A percentile compares a stretch with the other conserved stretches of the same genome.
Evolutionary conservation across 2,113 vertebrate species (phyloP).

Genomic region (Daubentonia madagascariensis): DNA sequence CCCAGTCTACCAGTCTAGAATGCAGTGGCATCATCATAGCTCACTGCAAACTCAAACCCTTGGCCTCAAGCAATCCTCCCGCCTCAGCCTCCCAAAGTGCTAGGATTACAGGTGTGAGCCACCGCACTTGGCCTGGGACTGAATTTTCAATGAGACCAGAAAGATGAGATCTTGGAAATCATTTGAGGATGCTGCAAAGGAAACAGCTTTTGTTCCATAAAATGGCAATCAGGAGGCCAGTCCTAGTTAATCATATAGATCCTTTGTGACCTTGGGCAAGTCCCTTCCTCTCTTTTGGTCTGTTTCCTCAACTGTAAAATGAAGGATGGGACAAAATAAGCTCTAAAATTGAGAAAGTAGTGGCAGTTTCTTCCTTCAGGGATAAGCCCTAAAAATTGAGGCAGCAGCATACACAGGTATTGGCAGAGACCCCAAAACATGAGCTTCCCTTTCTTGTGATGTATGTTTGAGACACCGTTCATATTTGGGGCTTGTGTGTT

Average conservation of each 20-base stretch:
- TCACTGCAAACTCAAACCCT: no score
- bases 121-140: no score
- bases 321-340: background rate
- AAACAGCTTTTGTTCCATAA: background rate
- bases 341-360: background rate
- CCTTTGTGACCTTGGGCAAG: background rate
- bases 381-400: background rate
- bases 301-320: background rate
- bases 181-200: background rate
- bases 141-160: slow-evolving; percentile 13
- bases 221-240: background rate
- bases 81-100: no score
- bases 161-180: background rate
- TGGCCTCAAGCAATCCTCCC: no score
- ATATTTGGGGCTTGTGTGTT: background rate
- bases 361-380: background rate
- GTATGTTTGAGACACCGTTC: background rate
- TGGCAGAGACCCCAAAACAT: background rate
- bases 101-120: no score
- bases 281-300: background rate
- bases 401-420: background rate
- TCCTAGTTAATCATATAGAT: background rate
- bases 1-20: no score
- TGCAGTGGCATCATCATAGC: no score
- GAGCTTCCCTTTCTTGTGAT: background rate